Base-by-base conservation (phyloP, 1,140 invertebrate species). In the Trichonephila clavipes region DNA sequence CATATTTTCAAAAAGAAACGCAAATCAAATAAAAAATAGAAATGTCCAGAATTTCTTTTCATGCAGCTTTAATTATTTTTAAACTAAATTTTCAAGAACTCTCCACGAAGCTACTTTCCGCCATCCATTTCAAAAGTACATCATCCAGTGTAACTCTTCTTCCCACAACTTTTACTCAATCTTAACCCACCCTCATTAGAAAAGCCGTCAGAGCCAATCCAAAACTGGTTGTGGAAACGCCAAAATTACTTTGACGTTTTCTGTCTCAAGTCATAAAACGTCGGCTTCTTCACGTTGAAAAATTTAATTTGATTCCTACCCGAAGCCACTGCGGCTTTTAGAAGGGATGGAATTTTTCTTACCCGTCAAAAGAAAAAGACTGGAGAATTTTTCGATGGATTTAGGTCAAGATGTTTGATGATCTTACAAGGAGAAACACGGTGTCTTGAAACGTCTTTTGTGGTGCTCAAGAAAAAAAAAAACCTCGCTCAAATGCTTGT, bases 301-400 rank as follows among this genome's bases (percentile, higher is more conserved):
- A 82, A 82, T 82, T 82, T 82, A 82, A 82, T 82, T 82, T 82
- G 81, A 82, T 82, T 51, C 81, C 21, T 24, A 24, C 34, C 16
- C 44, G 81, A 82, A 19, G 21, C 16, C 21, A 28, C 24, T 40
- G 21, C 16, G 8, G 34, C 44, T 82, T 44, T 28, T 82, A 19
- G 34, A 40, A 28, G n/a, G 18, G 34, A 18, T 18, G 34, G 44
- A 21, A 44, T 82, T 51, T 19, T 40, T 51, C 44, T 40, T 12
- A 34, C 14, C 34, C 21, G 34, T 44, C 10, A 34, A 16, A 18
- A 28, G 77, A 18, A 51, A 51, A 51, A 51, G 51, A 51, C 51
- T 51, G 77, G 16, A 10, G 40, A 82, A 19, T 82, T 21, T 51
- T 82, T 4, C 44, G 44, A 82, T 51, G 81, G 40, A 51, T 44